Evolutionary conservation across 2,888 invertebrate species (phyloP), one percentile per base, ranked within the genome.

Genomic region (Lycocerus yunnanus): DNA sequence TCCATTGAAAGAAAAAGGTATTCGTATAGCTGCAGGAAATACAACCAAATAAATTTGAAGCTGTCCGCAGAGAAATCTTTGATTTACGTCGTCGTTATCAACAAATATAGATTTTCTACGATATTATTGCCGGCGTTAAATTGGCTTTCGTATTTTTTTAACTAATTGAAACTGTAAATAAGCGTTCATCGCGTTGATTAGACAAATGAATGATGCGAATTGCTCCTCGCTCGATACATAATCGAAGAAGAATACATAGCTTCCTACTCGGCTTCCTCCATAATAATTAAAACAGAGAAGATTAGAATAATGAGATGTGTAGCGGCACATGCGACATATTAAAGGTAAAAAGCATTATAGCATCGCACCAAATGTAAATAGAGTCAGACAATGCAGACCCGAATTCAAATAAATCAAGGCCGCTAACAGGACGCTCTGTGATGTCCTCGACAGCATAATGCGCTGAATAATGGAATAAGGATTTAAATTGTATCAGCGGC

Each of bases 391-490:
- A 84, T 85, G 84, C 83, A 79, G 80, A 78, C 81, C 84, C 85
- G 84, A 85, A 85, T 83, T 82, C 84, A 83, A 83, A 86, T 86
- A 86, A 86, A 85, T 85, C 85, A 85, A 82, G 83, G 80, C 82
- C 84, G 84, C 83, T 86, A 85, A 85, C 85, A 85, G 85, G 86
- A 84, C 84, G 83, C 82, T 81, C 82, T 81, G 83, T 84, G 84
- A 84, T 83, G 84, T 79, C 80, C 76, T 78, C 79, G 85, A 84
- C 84, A 85, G 84, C 82, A 84, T 84, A 84, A 84, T 84, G 84
- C 84, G 75, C 84, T 84, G 85, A 84, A 86, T 86, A 86, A 86
- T 86, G 86, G 85, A 86, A 85, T 84, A 84, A 80, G 82, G 84
- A 84, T 84, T 85, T 85, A 85, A 85, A 86, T 86, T 85, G 86